Percentiles rank a stretch among this genome's conserved stretches.
Conservation (phyloP, 2,888 invertebrate genomes). For the Cosmopolites sordidus region DNA sequence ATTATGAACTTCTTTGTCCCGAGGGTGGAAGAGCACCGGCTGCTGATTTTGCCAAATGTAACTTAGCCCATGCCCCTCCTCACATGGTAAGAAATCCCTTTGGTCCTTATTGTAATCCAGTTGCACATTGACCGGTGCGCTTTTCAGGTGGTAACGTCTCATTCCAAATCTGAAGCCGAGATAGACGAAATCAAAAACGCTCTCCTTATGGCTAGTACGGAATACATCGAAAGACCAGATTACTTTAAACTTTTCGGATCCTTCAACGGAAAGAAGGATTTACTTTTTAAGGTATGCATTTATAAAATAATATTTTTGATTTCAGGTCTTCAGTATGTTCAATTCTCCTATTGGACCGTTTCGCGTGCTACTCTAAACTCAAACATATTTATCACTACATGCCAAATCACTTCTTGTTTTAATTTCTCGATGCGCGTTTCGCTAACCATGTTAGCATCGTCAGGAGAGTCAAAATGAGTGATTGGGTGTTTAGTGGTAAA, state of each 20-base stretch:
- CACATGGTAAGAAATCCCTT: constrained; percentile 44
- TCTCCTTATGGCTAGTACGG: constrained; percentile 55
- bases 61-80: constrained; percentile 59
- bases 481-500: too few relatives aligned
- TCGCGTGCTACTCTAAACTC: too few relatives aligned
- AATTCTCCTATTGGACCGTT: too few relatives aligned
- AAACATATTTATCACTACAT: too few relatives aligned
- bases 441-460: too few relatives aligned
- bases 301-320: constrained; percentile 3
- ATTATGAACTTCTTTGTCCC: constrained; percentile 62
- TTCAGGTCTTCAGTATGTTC: neutral
- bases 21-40: constrained; percentile 56
- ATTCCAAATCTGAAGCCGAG: constrained; percentile 43
- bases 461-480: too few relatives aligned
- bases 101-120: too few relatives aligned
- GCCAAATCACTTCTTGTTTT: too few relatives aligned
- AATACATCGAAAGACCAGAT: constrained; percentile 55
- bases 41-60: constrained; percentile 55
- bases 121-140: too few relatives aligned
- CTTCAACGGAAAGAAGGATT: constrained; percentile 51
- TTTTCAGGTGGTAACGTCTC: constrained; percentile 48
- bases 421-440: too few relatives aligned
- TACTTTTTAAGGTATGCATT: constrained; percentile 52
- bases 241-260: constrained; percentile 63
- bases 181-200: constrained; percentile 60